A percentile compares a stretch with the other conserved stretches of the same genome.
Evolutionary conservation across 2,113 vertebrate species (phyloP).

Genomic region (Mohoua ochrocephala): DNA sequence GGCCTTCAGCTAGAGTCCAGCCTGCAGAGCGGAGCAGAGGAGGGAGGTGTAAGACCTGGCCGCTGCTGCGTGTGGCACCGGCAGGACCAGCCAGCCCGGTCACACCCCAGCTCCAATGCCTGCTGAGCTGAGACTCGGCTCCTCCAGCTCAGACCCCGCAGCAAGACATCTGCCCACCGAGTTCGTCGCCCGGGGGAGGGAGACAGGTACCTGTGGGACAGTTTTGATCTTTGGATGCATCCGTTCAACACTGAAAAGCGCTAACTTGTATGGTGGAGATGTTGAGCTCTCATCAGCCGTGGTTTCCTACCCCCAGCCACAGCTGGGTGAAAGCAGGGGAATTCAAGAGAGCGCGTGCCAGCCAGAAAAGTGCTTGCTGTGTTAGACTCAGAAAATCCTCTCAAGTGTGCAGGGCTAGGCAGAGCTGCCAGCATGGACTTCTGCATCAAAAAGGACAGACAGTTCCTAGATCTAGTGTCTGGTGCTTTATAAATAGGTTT

Average conservation of each 20-base stretch:
- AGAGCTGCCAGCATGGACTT: conserved; percentile 6
- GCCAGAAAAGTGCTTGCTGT: not conserved
- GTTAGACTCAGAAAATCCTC: not conserved
- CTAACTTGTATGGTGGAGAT: not conserved
- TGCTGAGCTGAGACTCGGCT: fast-evolving
- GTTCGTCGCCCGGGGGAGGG: fast-evolving
- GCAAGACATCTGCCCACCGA: not conserved
- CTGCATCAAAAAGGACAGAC: not conserved
- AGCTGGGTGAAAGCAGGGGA: not conserved
- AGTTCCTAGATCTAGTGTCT: conserved; percentile 20
- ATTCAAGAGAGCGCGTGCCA: not conserved
- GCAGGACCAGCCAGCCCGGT: not conserved
- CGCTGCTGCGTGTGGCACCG: fast-evolving
- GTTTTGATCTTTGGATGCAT: not conserved
- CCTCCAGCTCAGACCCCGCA: not conserved
- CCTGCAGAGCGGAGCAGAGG: not conserved
- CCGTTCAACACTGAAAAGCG: fast-evolving
- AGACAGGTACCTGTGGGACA: not conserved
- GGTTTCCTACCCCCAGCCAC: not conserved
- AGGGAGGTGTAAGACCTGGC: not conserved
- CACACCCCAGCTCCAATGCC: fast-evolving
- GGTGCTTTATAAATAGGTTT: conserved; percentile 28
- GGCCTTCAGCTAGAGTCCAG: not conserved
- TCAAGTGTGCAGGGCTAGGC: not conserved
- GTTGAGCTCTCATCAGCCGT: not conserved